Base-by-base conservation (phyloP, 2,888 invertebrate species). In the Ichneumon xanthorius region DNA sequence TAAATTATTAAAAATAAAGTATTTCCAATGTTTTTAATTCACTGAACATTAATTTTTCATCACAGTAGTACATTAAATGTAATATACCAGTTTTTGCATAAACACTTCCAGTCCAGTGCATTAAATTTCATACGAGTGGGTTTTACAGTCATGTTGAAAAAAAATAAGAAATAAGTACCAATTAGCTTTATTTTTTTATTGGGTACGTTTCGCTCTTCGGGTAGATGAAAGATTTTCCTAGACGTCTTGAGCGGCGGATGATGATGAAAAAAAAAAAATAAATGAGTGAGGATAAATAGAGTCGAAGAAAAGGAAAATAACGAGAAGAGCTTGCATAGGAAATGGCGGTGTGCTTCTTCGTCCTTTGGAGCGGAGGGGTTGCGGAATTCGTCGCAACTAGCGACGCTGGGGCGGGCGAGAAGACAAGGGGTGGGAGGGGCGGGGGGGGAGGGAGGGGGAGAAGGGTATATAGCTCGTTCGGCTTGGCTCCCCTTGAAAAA, bases 341-440 rank as follows among this genome's bases (percentile, higher is more conserved):
- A 92, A 92, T 91, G 89, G 90, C 88, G 88, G 88, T 87, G 77
- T 87, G 80, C 71, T 86, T 86, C 81, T 84, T 87, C 86, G 88
- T 89, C 88, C 89, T 90, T 89, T 89, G 88, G 88, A 63, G 53
- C 76, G 87, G 88, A 89, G 90, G 90, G 91, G 89, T 90, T 89
- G 85, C 84, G 91, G 90, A 92, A 92, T 92, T 92, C 90, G 88
- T 82, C 90, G 92, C 92, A 92, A 92, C 92, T 92, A 89, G 89
- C 87, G 86, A 82, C 85, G 76, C 53, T 26, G 48, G 67, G 55
- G 45, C 65, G 76, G 72, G 77, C 33, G 85, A 73, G 58, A 79
- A 22, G 71, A 79, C 83, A 77, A 76, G n/a, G 65, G 33, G 45
- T n/a, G 76, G 48, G 53, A 81, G 79, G 81, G 88, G 87, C 86